Evolutionary conservation across 2,888 invertebrate species (phyloP).

Genomic region (Sabellastarte sp.): DNA sequence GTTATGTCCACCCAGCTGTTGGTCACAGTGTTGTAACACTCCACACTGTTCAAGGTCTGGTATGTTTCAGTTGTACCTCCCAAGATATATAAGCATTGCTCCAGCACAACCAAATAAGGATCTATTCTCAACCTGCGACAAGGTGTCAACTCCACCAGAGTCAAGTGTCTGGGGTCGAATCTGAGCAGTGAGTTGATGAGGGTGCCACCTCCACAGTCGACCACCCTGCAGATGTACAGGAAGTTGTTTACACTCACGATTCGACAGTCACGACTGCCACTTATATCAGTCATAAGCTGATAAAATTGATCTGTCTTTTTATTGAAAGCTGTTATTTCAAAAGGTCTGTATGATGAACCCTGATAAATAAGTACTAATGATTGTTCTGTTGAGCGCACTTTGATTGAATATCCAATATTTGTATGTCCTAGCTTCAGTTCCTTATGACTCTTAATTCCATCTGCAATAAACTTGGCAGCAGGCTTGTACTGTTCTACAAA

Average conservation of each 20-base stretch:
- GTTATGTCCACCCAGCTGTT: constrained; percentile 53
- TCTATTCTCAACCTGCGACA: constrained; percentile 51
- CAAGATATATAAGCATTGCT: constrained; percentile 46
- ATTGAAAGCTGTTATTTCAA: constrained; percentile 55
- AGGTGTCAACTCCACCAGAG: constrained; percentile 50
- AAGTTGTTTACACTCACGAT: constrained; percentile 53
- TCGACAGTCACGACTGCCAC: constrained; percentile 53
- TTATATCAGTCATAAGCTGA: constrained; percentile 50
- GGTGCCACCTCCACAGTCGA: constrained; percentile 57
- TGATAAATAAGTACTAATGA: constrained; percentile 45
- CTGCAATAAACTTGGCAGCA: not conserved
- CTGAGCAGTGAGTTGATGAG: constrained; percentile 53
- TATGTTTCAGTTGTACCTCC: constrained; percentile 54
- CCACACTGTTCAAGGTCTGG: constrained; percentile 51
- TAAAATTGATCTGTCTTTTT: constrained; percentile 41
- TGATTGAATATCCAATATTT: constrained; percentile 5
- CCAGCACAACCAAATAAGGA: constrained; percentile 47
- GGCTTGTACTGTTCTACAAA: not conserved
- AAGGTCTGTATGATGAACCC: constrained; percentile 52
- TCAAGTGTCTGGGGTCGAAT: constrained; percentile 55
- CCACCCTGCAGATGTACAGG: constrained; percentile 53
- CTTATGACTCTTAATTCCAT: constrained; percentile 26
- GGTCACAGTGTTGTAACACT: constrained; percentile 48
- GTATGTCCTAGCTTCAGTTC: constrained; percentile 27
- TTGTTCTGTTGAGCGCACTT: constrained; percentile 12